Base-by-base conservation (phyloP, 2,888 invertebrate genomes). In the Cataglyphis albicans region DNA sequence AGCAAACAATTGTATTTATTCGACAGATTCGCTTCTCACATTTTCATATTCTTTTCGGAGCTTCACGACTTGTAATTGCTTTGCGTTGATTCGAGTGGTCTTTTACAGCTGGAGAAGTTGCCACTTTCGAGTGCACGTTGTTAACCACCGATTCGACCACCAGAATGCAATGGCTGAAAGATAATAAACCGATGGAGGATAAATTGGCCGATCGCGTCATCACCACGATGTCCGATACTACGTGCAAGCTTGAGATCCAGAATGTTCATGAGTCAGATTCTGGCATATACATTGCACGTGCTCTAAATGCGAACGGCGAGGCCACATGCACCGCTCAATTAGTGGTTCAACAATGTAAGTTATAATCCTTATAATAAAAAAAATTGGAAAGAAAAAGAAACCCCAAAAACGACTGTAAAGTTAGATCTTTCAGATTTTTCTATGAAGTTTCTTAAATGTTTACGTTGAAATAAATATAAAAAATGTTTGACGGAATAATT, bases 271-370 rank as follows among this genome's bases (percentile, higher is more conserved):
- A 97, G 90, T 96, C 96, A 41, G 99, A 99, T 95, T 96, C 97
- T n/a, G 99, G 98, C 70, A 96, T 98, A 63, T 99, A 99, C 94
- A 98, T 98, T 0, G 98, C 98, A 65, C 96, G 98, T 87, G 98
- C 98, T 29, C 97, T 97, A 83, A 98, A 98, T 92, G 95, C 96
- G 38, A 96, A 97, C 82, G 98, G 98, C 84, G 97, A 97, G 91
- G 96, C 97, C 64, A 97, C 97, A 84, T 98, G 98, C 94, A 98
- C 98, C 59, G 98, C 98, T 84, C 98, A 98, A 95, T 96, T 98
- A 91, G 96, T 97, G 88, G 98, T 98, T 88, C 97, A 97, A 92
- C 96, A 97, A 96, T 95, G 98, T 98, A 95, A 97, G 97, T 95
- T 9, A 55, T 12, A 38, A 25, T 55, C 0, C 12, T 21, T 18